Conservation (phyloP, 2,888 invertebrate species). For the Mycalesis mineus region DNA sequence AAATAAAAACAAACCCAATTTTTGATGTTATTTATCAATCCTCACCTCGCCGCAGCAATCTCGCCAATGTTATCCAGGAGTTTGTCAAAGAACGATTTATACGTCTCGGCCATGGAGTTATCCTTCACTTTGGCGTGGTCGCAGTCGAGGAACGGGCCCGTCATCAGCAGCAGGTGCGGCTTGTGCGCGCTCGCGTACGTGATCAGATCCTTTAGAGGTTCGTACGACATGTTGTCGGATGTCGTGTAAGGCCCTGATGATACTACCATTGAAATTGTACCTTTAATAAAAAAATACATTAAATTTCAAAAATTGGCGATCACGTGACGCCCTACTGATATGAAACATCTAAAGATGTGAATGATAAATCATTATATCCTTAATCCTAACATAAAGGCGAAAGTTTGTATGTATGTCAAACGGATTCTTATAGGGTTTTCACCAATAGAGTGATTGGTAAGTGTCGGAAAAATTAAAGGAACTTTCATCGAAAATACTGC, state of each 20-base stretch:
- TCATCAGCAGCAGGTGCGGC: conserved; percentile 89
- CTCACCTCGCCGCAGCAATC: conserved; percentile 76
- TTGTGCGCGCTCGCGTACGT: conserved; percentile 80
- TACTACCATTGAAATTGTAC: conserved; percentile 82
- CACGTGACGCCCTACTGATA: too few species aligned
- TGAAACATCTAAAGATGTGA: too few species aligned
- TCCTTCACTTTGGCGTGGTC: conserved; percentile 81
- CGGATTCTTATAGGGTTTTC: too few species aligned
- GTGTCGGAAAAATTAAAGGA: too few species aligned
- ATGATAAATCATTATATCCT: too few species aligned
- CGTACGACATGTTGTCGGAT: conserved; percentile 85
- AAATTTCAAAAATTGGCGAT: too few species aligned
- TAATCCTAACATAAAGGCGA: too few species aligned
- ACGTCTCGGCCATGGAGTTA: conserved; percentile 81
- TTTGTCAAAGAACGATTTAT: conserved; percentile 85
- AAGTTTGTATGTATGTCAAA: too few species aligned
- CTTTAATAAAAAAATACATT: conserved; percentile 43
- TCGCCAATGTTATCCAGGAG: conserved; percentile 81
- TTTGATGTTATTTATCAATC: too few species aligned
- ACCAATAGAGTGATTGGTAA: too few species aligned
- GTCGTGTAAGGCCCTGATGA: conserved; percentile 92
- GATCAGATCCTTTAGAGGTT: conserved; percentile 88
- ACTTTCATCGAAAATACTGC: too few species aligned
- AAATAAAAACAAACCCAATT: too few species aligned
- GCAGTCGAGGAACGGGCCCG: conserved; percentile 91